These are phyloP conservation scores for Oryzias woworae DNA, from an alignment of 2,113 vertebrate species.

Conservation along the genomic window DNA sequence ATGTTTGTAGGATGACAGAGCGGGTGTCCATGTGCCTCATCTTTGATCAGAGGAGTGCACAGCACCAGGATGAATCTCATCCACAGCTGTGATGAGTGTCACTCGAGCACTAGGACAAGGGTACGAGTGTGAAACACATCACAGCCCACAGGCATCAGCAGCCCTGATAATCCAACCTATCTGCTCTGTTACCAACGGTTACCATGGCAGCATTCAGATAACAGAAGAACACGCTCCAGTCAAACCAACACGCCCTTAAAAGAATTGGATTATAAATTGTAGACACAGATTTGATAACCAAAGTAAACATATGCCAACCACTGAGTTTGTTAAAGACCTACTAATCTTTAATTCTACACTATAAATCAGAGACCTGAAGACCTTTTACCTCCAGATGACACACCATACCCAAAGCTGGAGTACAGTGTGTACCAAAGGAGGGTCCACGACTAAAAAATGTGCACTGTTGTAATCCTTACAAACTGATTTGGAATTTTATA, in stretches of 20 bases:
- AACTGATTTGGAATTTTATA: too few relatives aligned
- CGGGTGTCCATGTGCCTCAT: conserved; percentile 18
- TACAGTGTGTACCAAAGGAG: conserved; percentile 32
- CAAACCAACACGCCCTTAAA: conserved; percentile 6
- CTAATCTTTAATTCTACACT: conserved; percentile 3
- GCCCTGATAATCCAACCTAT: conserved; percentile 45
- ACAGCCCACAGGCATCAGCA: conserved; percentile 38
- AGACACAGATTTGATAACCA: conserved; percentile 15
- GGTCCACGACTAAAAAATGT: too few relatives aligned
- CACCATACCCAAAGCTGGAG: conserved; percentile 9
- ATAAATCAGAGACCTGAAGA: neutral
- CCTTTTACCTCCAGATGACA: conserved; percentile 15
- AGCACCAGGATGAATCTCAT: conserved; percentile 58
- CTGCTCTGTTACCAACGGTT: conserved; percentile 45
- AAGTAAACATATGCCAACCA: conserved; percentile 13
- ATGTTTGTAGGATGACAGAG: neutral
- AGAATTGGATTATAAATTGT: conserved; percentile 28
- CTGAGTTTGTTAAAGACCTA: neutral
- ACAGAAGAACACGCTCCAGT: conserved; percentile 3
- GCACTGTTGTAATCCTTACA: too few relatives aligned
- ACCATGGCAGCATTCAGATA: conserved; percentile 38
- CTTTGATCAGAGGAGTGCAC: conserved; percentile 35
- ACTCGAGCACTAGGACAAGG: conserved; percentile 35
- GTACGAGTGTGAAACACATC: conserved; percentile 12
- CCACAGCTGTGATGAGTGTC: conserved; percentile 62